These are phyloP conservation scores for Chionoecetes opilio DNA, from an alignment of 1,140 invertebrate species.

Conservation along the genomic window DNA sequence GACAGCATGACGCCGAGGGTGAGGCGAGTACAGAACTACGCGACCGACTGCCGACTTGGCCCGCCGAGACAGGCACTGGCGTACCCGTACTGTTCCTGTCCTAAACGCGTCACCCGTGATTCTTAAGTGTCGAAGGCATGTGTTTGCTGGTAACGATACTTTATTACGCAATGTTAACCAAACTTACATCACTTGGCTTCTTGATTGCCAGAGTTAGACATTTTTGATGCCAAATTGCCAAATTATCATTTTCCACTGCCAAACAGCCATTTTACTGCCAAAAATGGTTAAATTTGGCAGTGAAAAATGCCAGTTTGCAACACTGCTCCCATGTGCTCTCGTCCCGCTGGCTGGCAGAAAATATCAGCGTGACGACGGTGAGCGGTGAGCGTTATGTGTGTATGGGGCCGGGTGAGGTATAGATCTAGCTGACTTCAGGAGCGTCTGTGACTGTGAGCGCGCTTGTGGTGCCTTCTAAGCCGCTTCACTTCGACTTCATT, in stretches of 20 bases:
- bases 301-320: slow-evolving; percentile 52
- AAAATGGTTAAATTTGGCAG: slow-evolving; percentile 31
- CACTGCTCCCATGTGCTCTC: not conserved
- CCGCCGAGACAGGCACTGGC: not conserved
- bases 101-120: no score
- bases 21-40: not conserved
- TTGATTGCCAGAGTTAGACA: slow-evolving; percentile 2
- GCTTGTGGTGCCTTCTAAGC: no score
- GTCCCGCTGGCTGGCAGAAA: no score
- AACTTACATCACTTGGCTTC: not conserved
- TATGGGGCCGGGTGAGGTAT: no score
- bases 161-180: not conserved
- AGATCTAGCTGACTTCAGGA: no score
- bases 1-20: no score
- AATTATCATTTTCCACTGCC: slow-evolving; percentile 39
- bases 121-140: not conserved
- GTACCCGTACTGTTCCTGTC: not conserved
- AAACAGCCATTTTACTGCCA: slow-evolving; percentile 43
- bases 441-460: no score
- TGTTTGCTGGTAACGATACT: slow-evolving; percentile 30
- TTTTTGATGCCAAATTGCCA: slow-evolving; percentile 44
- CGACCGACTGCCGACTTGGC: not conserved
- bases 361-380: no score
- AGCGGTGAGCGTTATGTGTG: no score
- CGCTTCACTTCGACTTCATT: no score